phyloP scores from a whole-genome alignment of 23 tunicate genomes.

The Ciona savignyi region DNA sequence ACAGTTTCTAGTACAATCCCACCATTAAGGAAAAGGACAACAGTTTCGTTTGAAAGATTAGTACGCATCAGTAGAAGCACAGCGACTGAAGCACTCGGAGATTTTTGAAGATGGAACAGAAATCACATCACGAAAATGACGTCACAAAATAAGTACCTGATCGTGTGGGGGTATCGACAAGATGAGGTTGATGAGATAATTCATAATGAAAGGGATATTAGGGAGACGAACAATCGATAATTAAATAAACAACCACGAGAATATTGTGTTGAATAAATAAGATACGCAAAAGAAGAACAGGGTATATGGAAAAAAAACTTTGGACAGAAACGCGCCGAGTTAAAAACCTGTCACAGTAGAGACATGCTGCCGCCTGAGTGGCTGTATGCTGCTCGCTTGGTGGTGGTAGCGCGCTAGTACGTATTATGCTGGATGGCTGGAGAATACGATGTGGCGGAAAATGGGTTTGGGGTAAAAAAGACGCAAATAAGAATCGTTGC shows the following conservation, averaged over 20 bases:
- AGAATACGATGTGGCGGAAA: neutral
- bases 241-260: neutral
- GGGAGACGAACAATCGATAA: neutral
- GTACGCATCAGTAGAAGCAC: neutral
- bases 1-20: too few relatives aligned
- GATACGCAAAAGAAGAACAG: neutral
- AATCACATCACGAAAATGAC: neutral
- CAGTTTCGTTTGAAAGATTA: neutral
- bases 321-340: too few relatives aligned
- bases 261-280: neutral
- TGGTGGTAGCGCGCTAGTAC: neutral
- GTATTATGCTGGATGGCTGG: neutral
- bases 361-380: neutral
- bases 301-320: neutral
- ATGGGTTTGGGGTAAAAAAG: neutral
- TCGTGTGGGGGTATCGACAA: neutral
- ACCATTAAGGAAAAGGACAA: neutral
- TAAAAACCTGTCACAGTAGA: neutral
- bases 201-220: neutral
- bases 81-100: neutral
- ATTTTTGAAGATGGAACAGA: neutral
- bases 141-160: neutral
- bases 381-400: neutral
- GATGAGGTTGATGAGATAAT: neutral
- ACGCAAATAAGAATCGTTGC: too few relatives aligned